A percentile compares a stretch with the other conserved stretches of the same genome.
These are phyloP conservation scores for Melanogrammus aeglefinus DNA, from an alignment of 2,797 vertebrate genomes.

Conservation along the genomic window DNA sequence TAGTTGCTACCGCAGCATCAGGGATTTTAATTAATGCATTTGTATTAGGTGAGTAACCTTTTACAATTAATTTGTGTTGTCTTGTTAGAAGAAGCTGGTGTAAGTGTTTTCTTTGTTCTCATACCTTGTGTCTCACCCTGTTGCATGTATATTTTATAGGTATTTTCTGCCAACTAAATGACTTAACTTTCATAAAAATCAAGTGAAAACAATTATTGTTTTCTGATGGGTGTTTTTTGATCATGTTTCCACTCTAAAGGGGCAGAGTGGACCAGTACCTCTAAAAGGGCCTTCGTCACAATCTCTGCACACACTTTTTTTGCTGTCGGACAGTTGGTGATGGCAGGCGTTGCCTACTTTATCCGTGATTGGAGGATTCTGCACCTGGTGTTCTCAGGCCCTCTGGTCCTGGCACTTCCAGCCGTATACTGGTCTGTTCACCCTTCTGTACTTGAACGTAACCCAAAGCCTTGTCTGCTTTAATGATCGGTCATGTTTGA, in stretches of 20 bases:
- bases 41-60: slow-evolving; percentile 72
- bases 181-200: no score
- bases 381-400: slow-evolving; percentile 67
- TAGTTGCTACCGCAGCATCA: slow-evolving; percentile 69
- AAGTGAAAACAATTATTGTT: no score
- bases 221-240: no score
- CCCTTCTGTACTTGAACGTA: neutral
- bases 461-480: neutral
- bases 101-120: no score
- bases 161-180: no score
- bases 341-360: slow-evolving; percentile 79
- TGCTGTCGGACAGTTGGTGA: slow-evolving; percentile 72
- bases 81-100: no score
- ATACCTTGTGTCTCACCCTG: neutral
- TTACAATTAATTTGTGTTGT: no score
- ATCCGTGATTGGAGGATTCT: slow-evolving; percentile 47
- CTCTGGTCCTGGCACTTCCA: slow-evolving; percentile 62
- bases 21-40: slow-evolving; percentile 73
- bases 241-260: neutral
- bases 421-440: slow-evolving; percentile 75
- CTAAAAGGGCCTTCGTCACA: slow-evolving; percentile 72
- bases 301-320: slow-evolving; percentile 69
- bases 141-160: no score
- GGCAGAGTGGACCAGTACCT: slow-evolving; percentile 83
- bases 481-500: neutral